phyloP scores from a whole-genome alignment of 2,113 vertebrate species.

The Phycodurus eques region DNA sequence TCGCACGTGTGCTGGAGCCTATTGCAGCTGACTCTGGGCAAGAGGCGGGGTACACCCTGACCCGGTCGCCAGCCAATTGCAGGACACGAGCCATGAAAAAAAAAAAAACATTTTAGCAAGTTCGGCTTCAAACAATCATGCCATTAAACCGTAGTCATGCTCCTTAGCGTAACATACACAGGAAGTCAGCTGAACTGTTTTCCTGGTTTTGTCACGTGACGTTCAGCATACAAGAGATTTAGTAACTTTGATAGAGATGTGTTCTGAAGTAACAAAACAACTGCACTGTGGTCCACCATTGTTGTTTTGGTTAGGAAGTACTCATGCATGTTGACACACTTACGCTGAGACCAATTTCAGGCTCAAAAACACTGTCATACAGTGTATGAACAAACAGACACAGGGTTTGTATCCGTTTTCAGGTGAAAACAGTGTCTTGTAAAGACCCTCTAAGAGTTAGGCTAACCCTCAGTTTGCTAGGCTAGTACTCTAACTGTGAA shows the following conservation, averaged over 20 bases:
- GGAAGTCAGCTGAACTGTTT: no score
- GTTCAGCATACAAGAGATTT: no score
- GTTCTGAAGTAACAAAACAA: background rate
- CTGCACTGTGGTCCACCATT: background rate
- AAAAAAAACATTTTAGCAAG: no score
- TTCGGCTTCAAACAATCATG: no score
- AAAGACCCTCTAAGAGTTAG: background rate
- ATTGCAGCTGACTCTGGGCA: no score
- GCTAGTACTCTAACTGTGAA: background rate
- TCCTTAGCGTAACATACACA: no score
- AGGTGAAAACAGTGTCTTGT: background rate
- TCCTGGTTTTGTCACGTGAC: no score
- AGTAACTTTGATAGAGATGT: background rate
- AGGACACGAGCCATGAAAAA: no score
- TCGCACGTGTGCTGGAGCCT: no score
- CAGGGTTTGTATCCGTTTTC: background rate
- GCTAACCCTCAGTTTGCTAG: background rate
- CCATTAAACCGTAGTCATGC: no score
- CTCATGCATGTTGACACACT: background rate
- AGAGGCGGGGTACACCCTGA: no score
- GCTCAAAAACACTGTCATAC: background rate
- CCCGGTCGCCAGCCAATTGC: no score
- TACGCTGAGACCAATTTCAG: background rate
- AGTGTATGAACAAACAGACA: background rate
- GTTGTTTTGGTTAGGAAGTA: background rate